Conservation (phyloP, 1,140 invertebrate genomes). For the Diplogasteroides magnus region DNA sequence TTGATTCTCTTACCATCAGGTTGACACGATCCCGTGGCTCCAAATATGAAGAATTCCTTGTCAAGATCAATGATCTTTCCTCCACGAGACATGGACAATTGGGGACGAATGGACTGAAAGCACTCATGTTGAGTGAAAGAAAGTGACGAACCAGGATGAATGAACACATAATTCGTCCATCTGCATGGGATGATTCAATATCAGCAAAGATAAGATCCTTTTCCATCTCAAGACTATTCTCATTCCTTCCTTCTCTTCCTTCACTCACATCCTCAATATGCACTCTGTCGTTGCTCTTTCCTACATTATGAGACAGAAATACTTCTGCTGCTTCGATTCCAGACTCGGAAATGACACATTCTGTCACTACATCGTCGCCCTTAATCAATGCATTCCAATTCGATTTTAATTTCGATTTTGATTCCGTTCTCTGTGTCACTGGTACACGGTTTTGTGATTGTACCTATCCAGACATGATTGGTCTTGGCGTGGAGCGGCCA, state of each 20-base stretch:
- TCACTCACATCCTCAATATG: conserved; percentile 38
- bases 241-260: conserved; percentile 5
- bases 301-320: conserved; percentile 40
- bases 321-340: conserved; percentile 31
- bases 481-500: too few species aligned
- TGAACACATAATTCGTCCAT: conserved; percentile 38
- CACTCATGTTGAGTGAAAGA: neutral
- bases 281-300: conserved; percentile 41
- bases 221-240: conserved; percentile 43
- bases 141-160: conserved; percentile 29
- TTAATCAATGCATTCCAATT: conserved; percentile 26
- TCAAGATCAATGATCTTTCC: conserved; percentile 37
- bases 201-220: conserved; percentile 25
- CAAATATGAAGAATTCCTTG: conserved; percentile 43
- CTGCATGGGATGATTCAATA: conserved; percentile 32
- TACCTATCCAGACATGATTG: too few species aligned
- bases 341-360: conserved; percentile 35
- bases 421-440: neutral
- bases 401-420: neutral
- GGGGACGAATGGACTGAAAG: neutral
- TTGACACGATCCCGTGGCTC: conserved; percentile 41
- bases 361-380: conserved; percentile 42
- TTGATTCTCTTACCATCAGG: conserved; percentile 38
- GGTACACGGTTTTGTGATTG: too few species aligned
- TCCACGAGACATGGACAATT: conserved; percentile 13